Evolutionary conservation across 2,113 vertebrate species (phyloP).

Genomic region (Salvelinus namaycush): DNA sequence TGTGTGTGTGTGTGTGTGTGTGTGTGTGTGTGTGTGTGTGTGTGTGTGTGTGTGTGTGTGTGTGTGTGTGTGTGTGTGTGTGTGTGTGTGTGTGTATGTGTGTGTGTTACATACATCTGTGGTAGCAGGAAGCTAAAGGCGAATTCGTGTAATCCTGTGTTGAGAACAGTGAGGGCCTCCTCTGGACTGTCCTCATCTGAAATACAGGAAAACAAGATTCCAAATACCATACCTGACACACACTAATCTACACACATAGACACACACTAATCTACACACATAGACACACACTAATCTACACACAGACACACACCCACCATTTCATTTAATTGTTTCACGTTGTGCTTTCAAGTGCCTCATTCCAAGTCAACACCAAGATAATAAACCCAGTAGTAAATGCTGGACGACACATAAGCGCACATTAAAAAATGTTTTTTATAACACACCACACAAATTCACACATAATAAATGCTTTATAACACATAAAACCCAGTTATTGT

Average conservation of each 20-base stretch:
- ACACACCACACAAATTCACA: not conserved
- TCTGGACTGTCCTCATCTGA: constrained; percentile 92
- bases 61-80: not conserved
- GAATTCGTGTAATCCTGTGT: constrained; percentile 93
- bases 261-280: constrained; percentile 2
- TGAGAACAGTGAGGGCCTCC: constrained; percentile 88
- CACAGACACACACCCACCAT: too few relatives aligned
- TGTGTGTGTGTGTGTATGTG: not conserved
- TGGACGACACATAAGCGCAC: not conserved
- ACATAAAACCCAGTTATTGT: not conserved
- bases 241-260: constrained; percentile 11
- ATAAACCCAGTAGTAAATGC: not conserved
- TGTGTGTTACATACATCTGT: constrained; percentile 87
- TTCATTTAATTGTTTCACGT: not conserved
- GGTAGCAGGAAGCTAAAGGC: constrained; percentile 98
- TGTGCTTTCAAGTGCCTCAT: too few relatives aligned
- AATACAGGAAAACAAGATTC: constrained; percentile 63
- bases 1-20: not conserved
- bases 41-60: too few relatives aligned
- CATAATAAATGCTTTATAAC: not conserved
- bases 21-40: not conserved
- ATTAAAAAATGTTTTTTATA: too few relatives aligned
- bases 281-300: too few relatives aligned
- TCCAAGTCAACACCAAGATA: not conserved
- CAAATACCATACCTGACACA: constrained; percentile 60